Percentiles rank a stretch among this genome's conserved stretches.
Conservation (phyloP, 2,113 vertebrate genomes). For the Ramphastos sulfuratus region DNA sequence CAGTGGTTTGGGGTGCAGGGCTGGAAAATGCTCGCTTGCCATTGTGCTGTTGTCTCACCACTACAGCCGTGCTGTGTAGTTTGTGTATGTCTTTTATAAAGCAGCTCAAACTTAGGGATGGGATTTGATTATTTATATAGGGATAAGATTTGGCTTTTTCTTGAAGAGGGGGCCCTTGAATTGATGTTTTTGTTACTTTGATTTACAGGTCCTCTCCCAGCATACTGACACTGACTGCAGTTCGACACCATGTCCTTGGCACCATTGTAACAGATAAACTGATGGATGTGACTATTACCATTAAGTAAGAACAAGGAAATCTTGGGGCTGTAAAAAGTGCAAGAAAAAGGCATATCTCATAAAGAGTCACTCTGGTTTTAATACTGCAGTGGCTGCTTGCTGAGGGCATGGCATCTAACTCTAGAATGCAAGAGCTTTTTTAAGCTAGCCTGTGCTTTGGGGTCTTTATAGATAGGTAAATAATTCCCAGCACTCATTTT, state of each 20-base stretch:
- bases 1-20: background rate
- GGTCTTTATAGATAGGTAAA: background rate
- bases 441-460: background rate
- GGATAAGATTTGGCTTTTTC: background rate
- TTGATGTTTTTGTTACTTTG: background rate
- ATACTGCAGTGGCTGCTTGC: background rate
- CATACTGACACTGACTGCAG: constrained; percentile 93
- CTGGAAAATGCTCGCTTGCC: background rate
- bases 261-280: constrained; percentile 93
- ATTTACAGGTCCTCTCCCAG: constrained; percentile 89
- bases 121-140: no score
- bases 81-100: background rate
- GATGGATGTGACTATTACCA: constrained; percentile 92
- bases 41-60: background rate
- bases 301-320: constrained; percentile 84
- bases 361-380: constrained; percentile 11
- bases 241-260: constrained; percentile 94
- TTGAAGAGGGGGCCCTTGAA: background rate
- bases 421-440: background rate
- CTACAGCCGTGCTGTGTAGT: background rate
- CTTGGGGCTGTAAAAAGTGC: background rate
- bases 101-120: background rate
- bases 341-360: background rate
- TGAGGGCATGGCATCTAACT: background rate
- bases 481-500: background rate